These are phyloP conservation scores for Anorthoa munda DNA, from an alignment of 2,888 invertebrate genomes.

Conservation along the genomic window DNA sequence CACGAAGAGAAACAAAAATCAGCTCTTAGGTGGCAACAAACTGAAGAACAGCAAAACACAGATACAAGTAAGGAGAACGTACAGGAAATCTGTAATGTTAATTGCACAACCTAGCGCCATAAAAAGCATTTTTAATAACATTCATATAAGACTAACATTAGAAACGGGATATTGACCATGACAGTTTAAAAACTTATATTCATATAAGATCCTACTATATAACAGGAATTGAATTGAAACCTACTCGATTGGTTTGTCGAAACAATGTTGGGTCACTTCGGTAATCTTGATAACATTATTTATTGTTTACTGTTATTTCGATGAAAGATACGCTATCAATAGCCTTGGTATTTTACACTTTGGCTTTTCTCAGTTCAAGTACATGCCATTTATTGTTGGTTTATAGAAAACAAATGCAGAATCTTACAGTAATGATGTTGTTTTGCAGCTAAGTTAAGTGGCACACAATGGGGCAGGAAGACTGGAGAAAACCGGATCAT, in stretches of 20 bases:
- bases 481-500: constrained; percentile 28
- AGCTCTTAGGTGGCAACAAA: neutral
- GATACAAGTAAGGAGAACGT: neutral
- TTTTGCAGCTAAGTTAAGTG: constrained; percentile 23
- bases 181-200: too few species aligned
- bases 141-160: too few species aligned
- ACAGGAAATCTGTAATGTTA: neutral
- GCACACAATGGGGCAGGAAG: constrained; percentile 42
- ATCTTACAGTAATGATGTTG: neutral
- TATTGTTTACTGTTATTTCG: neutral
- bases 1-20: neutral
- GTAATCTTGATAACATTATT: neutral
- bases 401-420: too few species aligned
- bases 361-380: neutral
- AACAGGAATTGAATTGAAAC: too few species aligned
- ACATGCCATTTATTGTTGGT: neutral
- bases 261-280: neutral
- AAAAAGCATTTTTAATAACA: too few species aligned
- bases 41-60: neutral
- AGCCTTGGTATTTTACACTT: neutral
- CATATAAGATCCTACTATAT: too few species aligned
- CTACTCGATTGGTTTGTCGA: neutral
- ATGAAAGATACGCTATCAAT: neutral
- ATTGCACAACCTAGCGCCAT: too few species aligned
- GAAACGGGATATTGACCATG: too few species aligned